phyloP scores from a whole-genome alignment of 1,140 invertebrate species.

The Propsilocerus akamusi region DNA sequence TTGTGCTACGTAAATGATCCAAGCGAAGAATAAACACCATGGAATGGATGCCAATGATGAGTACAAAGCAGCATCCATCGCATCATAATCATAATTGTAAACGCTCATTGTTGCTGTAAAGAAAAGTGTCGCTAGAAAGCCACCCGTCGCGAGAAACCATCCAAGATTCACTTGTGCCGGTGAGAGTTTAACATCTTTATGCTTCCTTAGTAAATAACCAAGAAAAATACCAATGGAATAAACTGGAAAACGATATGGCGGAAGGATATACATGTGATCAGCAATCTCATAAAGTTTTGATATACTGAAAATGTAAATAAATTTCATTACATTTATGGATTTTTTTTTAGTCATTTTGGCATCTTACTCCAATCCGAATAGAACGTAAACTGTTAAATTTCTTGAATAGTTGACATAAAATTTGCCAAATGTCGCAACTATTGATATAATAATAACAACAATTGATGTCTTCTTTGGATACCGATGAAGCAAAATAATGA shows the following conservation, averaged over 20 bases:
- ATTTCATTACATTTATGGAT: neutral
- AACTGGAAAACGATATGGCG: conserved; percentile 44
- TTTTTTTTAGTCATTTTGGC: no score
- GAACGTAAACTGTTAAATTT: conserved; percentile 39
- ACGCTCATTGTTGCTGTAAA: conserved; percentile 42
- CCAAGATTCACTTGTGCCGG: conserved; percentile 30
- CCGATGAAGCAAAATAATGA: conserved; percentile 42
- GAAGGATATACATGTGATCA: conserved; percentile 48
- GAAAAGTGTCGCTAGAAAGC: conserved; percentile 33
- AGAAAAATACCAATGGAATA: conserved; percentile 49
- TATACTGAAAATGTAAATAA: conserved; percentile 26
- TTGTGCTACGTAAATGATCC: conserved; percentile 41
- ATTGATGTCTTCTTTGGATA: conserved; percentile 28
- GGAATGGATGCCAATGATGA: conserved; percentile 52
- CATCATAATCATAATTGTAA: no score
- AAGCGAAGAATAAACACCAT: conserved; percentile 45
- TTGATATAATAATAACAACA: conserved; percentile 24
- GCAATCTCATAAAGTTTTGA: conserved; percentile 47
- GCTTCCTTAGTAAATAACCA: conserved; percentile 36
- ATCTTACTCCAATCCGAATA: conserved; percentile 48
- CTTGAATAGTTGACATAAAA: conserved; percentile 36
- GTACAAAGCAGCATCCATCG: conserved; percentile 42
- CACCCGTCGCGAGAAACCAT: conserved; percentile 28
- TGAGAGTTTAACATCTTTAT: conserved; percentile 19
- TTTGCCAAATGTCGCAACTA: conserved; percentile 34